phyloP scores from a whole-genome alignment of 2,888 invertebrate genomes.

The Cabera pusaria region DNA sequence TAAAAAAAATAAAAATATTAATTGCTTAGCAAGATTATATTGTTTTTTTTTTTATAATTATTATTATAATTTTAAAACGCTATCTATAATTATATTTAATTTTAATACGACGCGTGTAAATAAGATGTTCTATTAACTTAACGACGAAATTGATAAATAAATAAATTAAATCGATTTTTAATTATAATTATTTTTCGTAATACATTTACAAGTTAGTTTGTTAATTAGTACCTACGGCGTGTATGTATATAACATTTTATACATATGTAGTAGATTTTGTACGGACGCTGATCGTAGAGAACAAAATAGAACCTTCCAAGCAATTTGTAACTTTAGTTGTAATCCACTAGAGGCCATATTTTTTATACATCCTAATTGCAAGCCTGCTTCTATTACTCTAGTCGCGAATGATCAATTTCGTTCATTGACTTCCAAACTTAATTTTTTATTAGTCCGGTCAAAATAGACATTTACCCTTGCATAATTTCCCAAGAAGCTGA shows the following conservation, averaged over 20 bases:
- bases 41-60: slow-evolving; percentile 31
- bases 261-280: slow-evolving; percentile 44
- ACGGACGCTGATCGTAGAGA: slow-evolving; percentile 36
- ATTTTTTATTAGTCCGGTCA: no score
- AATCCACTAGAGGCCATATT: slow-evolving; percentile 39
- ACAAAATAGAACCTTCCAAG: slow-evolving; percentile 17
- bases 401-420: no score
- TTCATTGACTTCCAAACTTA: no score
- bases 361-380: no score
- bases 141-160: slow-evolving; percentile 33
- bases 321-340: slow-evolving; percentile 36
- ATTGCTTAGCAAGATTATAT: slow-evolving; percentile 72
- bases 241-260: slow-evolving; percentile 62
- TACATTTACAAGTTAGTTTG: slow-evolving; percentile 61
- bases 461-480: no score
- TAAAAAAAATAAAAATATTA: slow-evolving; percentile 40
- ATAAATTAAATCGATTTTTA: slow-evolving; percentile 38
- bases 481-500: no score
- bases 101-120: slow-evolving; percentile 67
- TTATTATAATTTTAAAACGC: slow-evolving; percentile 46
- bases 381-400: no score
- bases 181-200: slow-evolving; percentile 47
- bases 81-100: slow-evolving; percentile 56
- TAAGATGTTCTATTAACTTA: slow-evolving; percentile 79
- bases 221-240: slow-evolving; percentile 75